Evolutionary conservation across 2,888 invertebrate species (phyloP), one percentile per base, ranked within the genome.

Genomic region (Drosophila lacicola): DNA sequence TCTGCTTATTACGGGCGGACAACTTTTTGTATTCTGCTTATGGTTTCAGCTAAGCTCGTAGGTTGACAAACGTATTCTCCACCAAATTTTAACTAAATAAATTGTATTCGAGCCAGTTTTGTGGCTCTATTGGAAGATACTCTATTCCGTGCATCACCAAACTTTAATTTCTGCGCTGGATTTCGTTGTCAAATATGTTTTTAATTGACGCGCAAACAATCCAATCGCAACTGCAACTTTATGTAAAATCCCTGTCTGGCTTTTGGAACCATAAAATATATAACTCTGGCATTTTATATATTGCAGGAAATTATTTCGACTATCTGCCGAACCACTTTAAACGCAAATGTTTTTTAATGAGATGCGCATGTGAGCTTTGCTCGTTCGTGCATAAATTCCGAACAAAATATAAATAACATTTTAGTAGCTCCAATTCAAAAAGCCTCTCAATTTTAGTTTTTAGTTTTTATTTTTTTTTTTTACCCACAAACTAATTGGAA

Each of bases 401-500:
- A 21, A 44, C 33, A 13, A 8, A 19, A 41, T 41, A 29, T 14
- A 46, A 34, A 54, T 17, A 42, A 10, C 14, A 42, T 39, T 72
- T 36, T 33, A 6, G 39, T 25, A 1, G 21, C n/a, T 33, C 41
- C 44, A 9, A 21, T 19, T 51, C 33, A 8, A 46, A 75, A 71
- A 74, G 54, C 42, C 62, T 64, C 60, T 46, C 29, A 47, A 39
- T 8, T 42, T 60, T 45, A 50, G 61, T 49, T 41, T 17, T 34
- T 21, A 51, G 44, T 25, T 58, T 53, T 56, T 39, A n/a, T 13
- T n/a, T 46, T 70, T 51, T 60, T n/a, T 39, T 60, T 56, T 61
- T 3, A 19, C 25, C 44, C 63, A 53, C 58, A 57, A 83, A 83
- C 72, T 86, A 86, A 83, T 81, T 86, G 82, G 81, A 78, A 70